Percentiles rank a stretch among this genome's conserved stretches.
phyloP scores from a whole-genome alignment of 2,113 vertebrate genomes.

The Condylura cristata region DNA sequence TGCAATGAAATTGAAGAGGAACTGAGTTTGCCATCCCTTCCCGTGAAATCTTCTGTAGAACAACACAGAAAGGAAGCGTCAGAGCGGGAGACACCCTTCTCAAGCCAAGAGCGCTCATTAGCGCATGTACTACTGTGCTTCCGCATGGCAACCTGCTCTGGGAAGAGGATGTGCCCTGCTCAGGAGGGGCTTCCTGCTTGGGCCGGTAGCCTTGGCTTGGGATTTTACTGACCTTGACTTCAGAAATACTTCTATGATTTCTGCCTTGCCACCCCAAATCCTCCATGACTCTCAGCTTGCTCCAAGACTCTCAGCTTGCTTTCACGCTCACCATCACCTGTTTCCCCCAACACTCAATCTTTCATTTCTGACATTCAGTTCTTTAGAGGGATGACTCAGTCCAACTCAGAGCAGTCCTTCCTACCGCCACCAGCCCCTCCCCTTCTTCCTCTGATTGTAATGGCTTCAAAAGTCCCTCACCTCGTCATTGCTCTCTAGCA shows the following conservation, averaged over 20 bases:
- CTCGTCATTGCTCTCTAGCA: background rate
- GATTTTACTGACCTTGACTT: background rate
- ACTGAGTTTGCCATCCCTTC: constrained; percentile 9
- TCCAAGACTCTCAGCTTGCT: background rate
- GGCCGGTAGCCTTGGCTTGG: background rate
- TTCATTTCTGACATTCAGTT: background rate
- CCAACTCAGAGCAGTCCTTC: background rate
- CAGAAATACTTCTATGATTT: background rate
- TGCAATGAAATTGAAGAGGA: constrained; percentile 36
- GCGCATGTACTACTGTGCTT: background rate
- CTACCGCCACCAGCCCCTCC: background rate
- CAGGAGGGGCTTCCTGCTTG: constrained; percentile 67
- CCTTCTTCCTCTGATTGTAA: constrained; percentile 32
- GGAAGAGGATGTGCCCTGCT: background rate
- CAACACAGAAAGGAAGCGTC: constrained; percentile 41
- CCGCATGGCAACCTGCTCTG: background rate
- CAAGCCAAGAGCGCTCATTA: background rate
- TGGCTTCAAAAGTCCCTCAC: background rate
- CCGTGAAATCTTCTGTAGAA: constrained; percentile 1
- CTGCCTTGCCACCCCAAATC: background rate
- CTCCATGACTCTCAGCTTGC: background rate
- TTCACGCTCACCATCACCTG: background rate
- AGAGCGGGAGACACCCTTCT: background rate
- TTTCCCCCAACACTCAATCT: background rate
- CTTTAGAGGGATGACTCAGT: background rate